Evolutionary conservation across 1,140 invertebrate genomes (phyloP).

Genomic region (Aplysia californica): DNA sequence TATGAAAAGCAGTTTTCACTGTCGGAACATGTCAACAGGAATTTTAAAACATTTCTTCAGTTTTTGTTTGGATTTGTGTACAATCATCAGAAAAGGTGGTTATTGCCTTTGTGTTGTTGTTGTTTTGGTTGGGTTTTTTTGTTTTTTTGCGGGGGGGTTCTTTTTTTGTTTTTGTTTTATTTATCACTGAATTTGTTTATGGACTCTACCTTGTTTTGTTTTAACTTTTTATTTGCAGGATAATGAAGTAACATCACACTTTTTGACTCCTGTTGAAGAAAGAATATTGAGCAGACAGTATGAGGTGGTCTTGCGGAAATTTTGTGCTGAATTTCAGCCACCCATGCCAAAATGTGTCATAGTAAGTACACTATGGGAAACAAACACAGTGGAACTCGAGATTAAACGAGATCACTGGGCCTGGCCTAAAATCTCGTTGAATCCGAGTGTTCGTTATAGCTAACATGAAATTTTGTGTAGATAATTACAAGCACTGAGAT

Average conservation of each 20-base stretch:
- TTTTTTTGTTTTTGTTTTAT: not conserved
- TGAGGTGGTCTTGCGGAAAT: constrained; percentile 89
- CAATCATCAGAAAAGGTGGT: not conserved
- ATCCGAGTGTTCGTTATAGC: too few relatives aligned
- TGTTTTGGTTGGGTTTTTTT: not conserved
- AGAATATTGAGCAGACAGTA: constrained; percentile 83
- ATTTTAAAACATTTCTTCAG: not conserved
- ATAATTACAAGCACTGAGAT: too few relatives aligned
- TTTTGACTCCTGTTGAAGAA: constrained; percentile 87
- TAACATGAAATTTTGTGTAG: too few relatives aligned
- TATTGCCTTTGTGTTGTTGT: not conserved
- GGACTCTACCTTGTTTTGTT: not conserved
- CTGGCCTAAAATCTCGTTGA: too few relatives aligned
- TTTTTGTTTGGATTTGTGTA: not conserved
- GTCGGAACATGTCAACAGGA: too few relatives aligned
- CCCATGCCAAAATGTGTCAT: constrained; percentile 92
- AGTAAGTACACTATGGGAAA: constrained; percentile 51
- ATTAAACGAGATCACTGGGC: too few relatives aligned
- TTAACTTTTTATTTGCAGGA: constrained; percentile 67
- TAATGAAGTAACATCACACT: constrained; percentile 71
- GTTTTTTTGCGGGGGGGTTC: not conserved
- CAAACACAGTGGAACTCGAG: too few relatives aligned
- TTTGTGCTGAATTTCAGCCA: constrained; percentile 92
- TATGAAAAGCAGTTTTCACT: too few relatives aligned
- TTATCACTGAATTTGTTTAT: too few relatives aligned